Base-by-base conservation (phyloP, 2,888 invertebrate genomes). In the Stenurella melanura region DNA sequence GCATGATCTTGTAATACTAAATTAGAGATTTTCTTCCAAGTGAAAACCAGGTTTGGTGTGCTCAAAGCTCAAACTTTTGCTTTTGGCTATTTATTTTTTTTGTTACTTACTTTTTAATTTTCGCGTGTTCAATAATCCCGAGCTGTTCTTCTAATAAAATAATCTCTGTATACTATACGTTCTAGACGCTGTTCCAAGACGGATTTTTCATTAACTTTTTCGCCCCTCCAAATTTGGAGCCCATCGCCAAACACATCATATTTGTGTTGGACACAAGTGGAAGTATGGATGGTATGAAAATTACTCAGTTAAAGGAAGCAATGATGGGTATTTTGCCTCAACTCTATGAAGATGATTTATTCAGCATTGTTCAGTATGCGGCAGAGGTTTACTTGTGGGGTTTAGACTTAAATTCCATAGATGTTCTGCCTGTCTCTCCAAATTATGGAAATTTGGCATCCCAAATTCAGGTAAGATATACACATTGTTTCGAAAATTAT, bases 201-300 rank as follows among this genome's bases (percentile, higher is more conserved):
- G 94, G 94, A 0, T 94, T 94, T 87, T 95, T 95, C 88, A 93
- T 94, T 1, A 94, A 94, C 84, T 94, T 93, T 89, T 93, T 94
- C 87, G 92, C 94, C 9, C 94, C 94, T 0, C 85, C 88, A 1
- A 90, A 91, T 17, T 87, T 93, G 77, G 89, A 90, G 17, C 91
- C 92, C 1, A 88, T 94, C 57, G 90, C 89, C 74, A 94, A 94
- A 85, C 92, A 93, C 83, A 92, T 93, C 7, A 91, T 95, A 4
- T 95, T 95, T 86, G 93, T 95, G 7, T 89, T 95, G 83, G 95
- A 95, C 86, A 92, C 93, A 0, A 94, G 94, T 26, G 94, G 94
- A 9, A 94, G 94, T 66, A 95, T 95, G 95, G 88, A 89, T 81
- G 94, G 93, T 38, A 89, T 90, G 68, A 94, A 94, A 89, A 91